Base-by-base conservation (phyloP, 2,113 vertebrate genomes). In the Crotalus helleri region DNA sequence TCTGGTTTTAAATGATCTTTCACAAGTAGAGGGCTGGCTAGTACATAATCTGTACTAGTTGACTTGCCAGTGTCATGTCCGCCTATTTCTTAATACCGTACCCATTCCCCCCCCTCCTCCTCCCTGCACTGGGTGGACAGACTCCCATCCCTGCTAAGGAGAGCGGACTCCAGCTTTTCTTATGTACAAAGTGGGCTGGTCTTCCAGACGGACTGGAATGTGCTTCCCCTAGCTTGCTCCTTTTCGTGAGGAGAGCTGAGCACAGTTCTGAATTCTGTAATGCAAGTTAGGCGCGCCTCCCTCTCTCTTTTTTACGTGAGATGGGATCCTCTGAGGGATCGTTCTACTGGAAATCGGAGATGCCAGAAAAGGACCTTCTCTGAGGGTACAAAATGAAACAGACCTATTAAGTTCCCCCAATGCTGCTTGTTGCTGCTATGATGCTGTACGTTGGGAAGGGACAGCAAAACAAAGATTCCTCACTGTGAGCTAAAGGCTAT, bases 141-240 rank as follows among this genome's bases (percentile, higher is more conserved):
- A 15, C 57, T 90, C 87, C 92, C 81, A 90, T 90, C 90, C 92
- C 57, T 86, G 57, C 44, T 24, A 24, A 19, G 33, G 12, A 17
- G 29, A 93, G 23, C 81, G 44, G 86, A 81, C 89, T 93, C 92
- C 92, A 69, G 88, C 29, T 93, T 93, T 93, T 93, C 92, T 54
- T 23, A 61, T 44, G n/a, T 44, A 39, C 92, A 87, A 17, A 87
- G 89, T 90, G 74, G 92, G 92, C 89, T 26, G 92, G 88, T 11
- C 81, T 89, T 90, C 54, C 54, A 90, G 12, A 12, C 1, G n/a
- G 57, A 23, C 21, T 93, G 92, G 92, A 93, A 93, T 93, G 92
- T 86, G 55, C 74, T 57, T 90, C 61, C 49, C 55, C 46, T 90
- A 33, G 55, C 55, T 90, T 46, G 74, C 55, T 90, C 44, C 44